A percentile compares a stretch with the other conserved stretches of the same genome.
phyloP scores from a whole-genome alignment of 1,140 invertebrate species.

The Drosophila ogumai region DNA sequence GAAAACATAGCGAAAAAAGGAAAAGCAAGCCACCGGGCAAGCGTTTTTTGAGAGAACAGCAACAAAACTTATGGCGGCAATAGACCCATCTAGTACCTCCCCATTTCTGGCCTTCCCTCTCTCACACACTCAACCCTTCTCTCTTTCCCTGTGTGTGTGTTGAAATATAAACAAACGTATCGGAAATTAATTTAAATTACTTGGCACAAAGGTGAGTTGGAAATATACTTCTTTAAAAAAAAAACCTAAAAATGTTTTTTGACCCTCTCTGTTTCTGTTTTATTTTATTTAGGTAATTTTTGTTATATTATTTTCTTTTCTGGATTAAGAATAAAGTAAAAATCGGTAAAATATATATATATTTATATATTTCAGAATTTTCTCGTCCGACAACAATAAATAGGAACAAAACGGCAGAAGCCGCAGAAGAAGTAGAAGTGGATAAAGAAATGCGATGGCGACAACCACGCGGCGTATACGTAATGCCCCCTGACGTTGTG shows the following conservation, averaged over 20 bases:
- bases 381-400: conserved; percentile 26
- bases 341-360: background rate
- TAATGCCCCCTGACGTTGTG: conserved; percentile 61
- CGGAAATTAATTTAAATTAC: conserved; percentile 32
- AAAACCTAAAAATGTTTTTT: background rate
- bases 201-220: conserved; percentile 3
- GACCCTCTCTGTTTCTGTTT: background rate
- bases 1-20: conserved; percentile 8
- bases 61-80: conserved; percentile 41
- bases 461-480: conserved; percentile 79
- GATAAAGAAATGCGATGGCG: conserved; percentile 32
- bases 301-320: background rate
- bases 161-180: conserved; percentile 74
- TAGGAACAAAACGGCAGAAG: conserved; percentile 10
- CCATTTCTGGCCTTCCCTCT: background rate
- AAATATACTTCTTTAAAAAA: background rate
- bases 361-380: conserved; percentile 52
- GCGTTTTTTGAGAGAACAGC: conserved; percentile 70
- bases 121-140: background rate
- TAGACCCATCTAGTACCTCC: background rate
- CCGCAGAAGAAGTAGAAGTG: background rate
- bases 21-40: conserved; percentile 19
- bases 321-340: background rate
- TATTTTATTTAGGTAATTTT: background rate
- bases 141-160: conserved; percentile 1